Base-by-base conservation (phyloP, 1,140 invertebrate species). In the Globodera ellingtonae region DNA sequence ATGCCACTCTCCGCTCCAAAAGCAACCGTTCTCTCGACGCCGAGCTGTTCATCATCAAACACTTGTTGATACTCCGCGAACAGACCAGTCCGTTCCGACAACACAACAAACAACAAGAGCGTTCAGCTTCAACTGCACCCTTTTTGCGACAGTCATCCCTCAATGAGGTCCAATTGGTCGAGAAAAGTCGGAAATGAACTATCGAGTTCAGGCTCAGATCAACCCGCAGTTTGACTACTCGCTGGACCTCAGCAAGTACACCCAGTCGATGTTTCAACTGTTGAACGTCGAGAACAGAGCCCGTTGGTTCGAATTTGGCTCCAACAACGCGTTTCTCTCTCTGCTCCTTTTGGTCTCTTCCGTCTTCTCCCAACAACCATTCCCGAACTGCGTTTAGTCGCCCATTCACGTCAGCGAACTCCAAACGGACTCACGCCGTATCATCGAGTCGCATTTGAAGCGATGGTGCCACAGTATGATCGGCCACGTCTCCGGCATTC, bases 1-100 rank as follows among this genome's bases (percentile, higher is more conserved):
- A 69, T 35, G 52, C 75, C 21, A 72, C 82, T 18, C 50, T 83
- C 15, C 52, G 56, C n/a, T 81, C 81, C 47, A 81, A 72, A 24
- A 65, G 70, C 18, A 84, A 78, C 10, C 73, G 83, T 78, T n/a
- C 91, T 7, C 91, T 97, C n/a, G 96, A 99, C 91, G 95, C 95
- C 0, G 93, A 95, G 87, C 91, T 99, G 8, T 99, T 99, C 90
- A 93, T 98, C 90, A 96, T 99, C 52, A 99, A 99, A 90, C 97
- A 99, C 91, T 90, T 99, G 66, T 91, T 99, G 4, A 99, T 99
- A 73, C 90, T 99, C 0, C 90, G 97, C 35, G 97, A 99, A 89
- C 97, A 99, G 90, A 98, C 98, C 59, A 95, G 96, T 0, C 97
- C 97, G 0, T 99, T 98, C 89, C 96, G 98, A 83, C 72, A 72